Percentiles rank a stretch among this genome's conserved stretches.
Evolutionary conservation across 2,113 vertebrate genomes (phyloP).

Genomic region (Crotalus tigris): DNA sequence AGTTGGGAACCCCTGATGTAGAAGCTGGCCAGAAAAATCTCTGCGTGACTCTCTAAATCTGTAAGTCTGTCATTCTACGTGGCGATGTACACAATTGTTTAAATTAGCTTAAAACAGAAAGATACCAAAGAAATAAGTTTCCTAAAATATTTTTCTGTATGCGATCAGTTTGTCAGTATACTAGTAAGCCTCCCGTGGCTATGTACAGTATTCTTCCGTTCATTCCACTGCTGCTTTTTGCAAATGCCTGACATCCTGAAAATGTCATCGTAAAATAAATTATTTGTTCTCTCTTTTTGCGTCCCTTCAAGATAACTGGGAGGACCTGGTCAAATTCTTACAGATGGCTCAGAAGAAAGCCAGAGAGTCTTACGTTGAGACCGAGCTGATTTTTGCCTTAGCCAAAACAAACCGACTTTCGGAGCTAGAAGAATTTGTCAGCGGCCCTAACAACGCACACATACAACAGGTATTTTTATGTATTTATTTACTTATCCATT

Average conservation of each 20-base stretch:
- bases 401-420: constrained; percentile 88
- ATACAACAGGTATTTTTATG: constrained; percentile 83
- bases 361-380: constrained; percentile 85
- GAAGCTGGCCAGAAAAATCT: neutral
- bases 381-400: constrained; percentile 90
- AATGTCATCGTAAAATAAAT: neutral
- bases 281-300: constrained; percentile 30
- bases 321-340: constrained; percentile 90
- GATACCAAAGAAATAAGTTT: neutral
- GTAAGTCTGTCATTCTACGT: neutral
- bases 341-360: constrained; percentile 92
- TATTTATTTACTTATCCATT: neutral
- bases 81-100: neutral
- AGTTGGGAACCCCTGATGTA: too few species aligned
- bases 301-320: constrained; percentile 82
- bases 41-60: neutral
- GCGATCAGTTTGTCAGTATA: neutral
- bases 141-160: neutral
- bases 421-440: constrained; percentile 89
- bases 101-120: neutral
- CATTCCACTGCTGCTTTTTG: neutral
- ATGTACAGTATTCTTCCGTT: neutral
- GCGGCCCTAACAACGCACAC: constrained; percentile 89
- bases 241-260: neutral
- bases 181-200: neutral